These are phyloP conservation scores for Drosophila cardini DNA, from an alignment of 1,140 invertebrate species.

Conservation along the genomic window DNA sequence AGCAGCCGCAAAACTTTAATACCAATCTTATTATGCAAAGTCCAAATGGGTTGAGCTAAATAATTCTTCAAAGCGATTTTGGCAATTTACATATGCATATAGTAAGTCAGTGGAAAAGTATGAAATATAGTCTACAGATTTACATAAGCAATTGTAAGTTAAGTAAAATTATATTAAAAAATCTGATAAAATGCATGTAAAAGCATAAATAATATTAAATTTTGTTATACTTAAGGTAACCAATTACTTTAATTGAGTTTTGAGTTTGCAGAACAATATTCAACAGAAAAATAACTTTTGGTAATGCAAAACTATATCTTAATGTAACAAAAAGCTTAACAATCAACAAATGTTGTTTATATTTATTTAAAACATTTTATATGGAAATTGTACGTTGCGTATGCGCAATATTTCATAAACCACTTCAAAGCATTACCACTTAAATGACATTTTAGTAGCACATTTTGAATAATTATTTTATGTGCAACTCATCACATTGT, in stretches of 20 bases:
- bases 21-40: constrained; percentile 65
- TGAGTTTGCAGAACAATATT: no score
- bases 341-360: background rate
- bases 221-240: no score
- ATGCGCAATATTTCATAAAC: constrained; percentile 42
- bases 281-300: no score
- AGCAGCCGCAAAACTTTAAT: constrained; percentile 57
- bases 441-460: constrained; percentile 35
- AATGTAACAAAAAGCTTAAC: background rate
- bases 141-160: constrained; percentile 17
- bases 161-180: constrained; percentile 2
- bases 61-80: constrained; percentile 49
- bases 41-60: constrained; percentile 48
- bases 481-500: constrained; percentile 1
- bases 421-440: constrained; percentile 40
- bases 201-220: no score
- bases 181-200: background rate
- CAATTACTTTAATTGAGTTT: no score
- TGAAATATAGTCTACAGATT: constrained; percentile 14
- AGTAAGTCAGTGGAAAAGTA: background rate
- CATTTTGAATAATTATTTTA: constrained; percentile 49
- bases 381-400: constrained; percentile 19
- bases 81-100: constrained; percentile 61
- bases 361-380: background rate
- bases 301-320: no score